Evolutionary conservation across 2,797 vertebrate genomes (phyloP), one percentile per base, ranked within the genome.

Genomic region (Anniella stebbinsi): DNA sequence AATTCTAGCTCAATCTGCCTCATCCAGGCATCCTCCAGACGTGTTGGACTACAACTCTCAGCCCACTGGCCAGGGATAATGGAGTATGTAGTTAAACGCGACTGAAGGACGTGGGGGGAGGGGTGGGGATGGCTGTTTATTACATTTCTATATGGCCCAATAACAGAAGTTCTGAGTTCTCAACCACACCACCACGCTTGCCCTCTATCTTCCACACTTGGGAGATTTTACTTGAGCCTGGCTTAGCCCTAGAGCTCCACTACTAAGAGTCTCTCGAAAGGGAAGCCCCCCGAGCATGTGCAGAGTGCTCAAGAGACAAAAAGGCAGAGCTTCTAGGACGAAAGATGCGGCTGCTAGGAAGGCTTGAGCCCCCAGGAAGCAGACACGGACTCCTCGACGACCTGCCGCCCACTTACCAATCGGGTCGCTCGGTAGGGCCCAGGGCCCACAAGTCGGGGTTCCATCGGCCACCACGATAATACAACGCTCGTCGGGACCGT

Each of bases 351-450:
- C 76, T 30, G 4, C 57, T 9, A 73, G 69, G 67, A 54, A 73
- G 1, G 13, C n/a, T 25, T 54, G 57, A 63, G 57, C 9, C 33
- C 23, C 69, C 76, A 91, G 33, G 2, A 45, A 33, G 38, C 5
- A 51, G 25, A 6, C 36, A 1, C 36, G 28, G 17, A 21, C 51
- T 7, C 66, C 13, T 21, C 13, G 8, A 8, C 28, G 7, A 51
- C 73, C 87, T 11, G 2, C 51, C 3, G 1, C 0, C 13, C 41
- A 97, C 98, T 98, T 94, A 99, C 98, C 98, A 98, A 96, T 66
- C 97, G 98, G 4, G 98, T 99, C 15, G 98, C 98, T 70, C 98
- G 96, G 96, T 98, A 98, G 0, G 98, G 98, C 45, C 98, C 98
- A 0, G 98, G 96, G 1, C 98, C 98, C 57, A 99, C 97, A 9